phyloP scores from a whole-genome alignment of 1,140 invertebrate genomes.

The Meteorus sp. region DNA sequence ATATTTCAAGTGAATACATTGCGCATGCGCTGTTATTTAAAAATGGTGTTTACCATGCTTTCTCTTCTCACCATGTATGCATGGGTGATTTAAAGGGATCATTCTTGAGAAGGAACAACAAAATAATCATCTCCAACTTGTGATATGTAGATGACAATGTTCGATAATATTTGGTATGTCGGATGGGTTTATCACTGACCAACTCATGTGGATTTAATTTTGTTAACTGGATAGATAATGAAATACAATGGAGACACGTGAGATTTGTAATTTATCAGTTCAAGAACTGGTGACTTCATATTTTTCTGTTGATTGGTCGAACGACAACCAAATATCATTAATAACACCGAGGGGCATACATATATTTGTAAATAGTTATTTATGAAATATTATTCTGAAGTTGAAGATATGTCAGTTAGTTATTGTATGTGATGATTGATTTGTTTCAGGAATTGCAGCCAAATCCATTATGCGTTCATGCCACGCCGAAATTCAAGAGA shows the following conservation, averaged over 20 bases:
- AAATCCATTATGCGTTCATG: conserved; percentile 38
- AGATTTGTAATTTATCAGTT: conserved; percentile 43
- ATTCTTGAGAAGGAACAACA: too few relatives aligned
- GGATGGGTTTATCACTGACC: too few relatives aligned
- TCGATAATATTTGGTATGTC: too few relatives aligned
- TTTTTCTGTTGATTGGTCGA: conserved; percentile 51
- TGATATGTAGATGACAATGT: too few relatives aligned
- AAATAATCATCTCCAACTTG: too few relatives aligned
- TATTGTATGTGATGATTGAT: neutral
- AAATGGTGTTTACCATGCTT: too few relatives aligned
- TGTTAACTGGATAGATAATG: too few relatives aligned
- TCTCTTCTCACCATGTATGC: too few relatives aligned
- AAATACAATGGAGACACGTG: conserved; percentile 41
- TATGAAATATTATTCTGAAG: too few relatives aligned
- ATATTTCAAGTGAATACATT: conserved; percentile 10
- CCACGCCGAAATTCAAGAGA: conserved; percentile 41
- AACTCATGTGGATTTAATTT: too few relatives aligned
- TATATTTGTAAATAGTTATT: conserved; percentile 47
- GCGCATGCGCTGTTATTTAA: conserved; percentile 16
- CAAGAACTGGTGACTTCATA: conserved; percentile 40
- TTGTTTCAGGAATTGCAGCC: conserved; percentile 46
- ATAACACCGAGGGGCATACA: conserved; percentile 50
- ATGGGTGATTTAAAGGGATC: too few relatives aligned
- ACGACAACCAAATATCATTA: conserved; percentile 52
- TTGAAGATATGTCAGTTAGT: neutral